Evolutionary conservation across 2,888 invertebrate genomes (phyloP).

Genomic region (Ecdyonurus torrentis): DNA sequence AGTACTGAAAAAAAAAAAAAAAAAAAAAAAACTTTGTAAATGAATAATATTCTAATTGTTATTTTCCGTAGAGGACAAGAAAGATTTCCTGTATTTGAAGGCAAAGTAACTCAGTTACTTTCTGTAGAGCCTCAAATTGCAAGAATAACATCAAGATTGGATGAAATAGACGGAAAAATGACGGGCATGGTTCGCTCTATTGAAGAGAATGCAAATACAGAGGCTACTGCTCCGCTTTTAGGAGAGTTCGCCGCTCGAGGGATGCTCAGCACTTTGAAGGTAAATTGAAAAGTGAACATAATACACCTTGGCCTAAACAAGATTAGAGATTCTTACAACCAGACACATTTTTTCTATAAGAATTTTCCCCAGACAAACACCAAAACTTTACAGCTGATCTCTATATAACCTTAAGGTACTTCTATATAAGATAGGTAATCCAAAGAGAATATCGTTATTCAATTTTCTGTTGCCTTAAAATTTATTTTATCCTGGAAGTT

Average conservation of each 20-base stretch:
- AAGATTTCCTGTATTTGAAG: constrained; percentile 23
- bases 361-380: no score
- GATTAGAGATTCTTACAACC: no score
- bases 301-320: no score
- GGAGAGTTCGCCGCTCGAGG: constrained; percentile 26
- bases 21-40: no score
- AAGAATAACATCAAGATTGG: constrained; percentile 25
- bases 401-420: no score
- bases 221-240: constrained; percentile 18
- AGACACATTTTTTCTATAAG: no score
- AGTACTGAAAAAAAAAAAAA: no score
- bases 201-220: constrained; percentile 9
- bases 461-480: no score
- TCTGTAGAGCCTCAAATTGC: constrained; percentile 27
- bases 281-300: constrained; percentile 8
- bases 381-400: no score
- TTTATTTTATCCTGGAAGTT: no score
- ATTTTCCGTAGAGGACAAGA: constrained; percentile 24
- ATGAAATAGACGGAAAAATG: constrained; percentile 21
- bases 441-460: no score
- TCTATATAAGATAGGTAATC: no score
- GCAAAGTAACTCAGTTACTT: constrained; percentile 22
- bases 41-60: constrained; percentile 7
- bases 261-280: constrained; percentile 25
- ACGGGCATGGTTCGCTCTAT: constrained; percentile 16